phyloP scores from a whole-genome alignment of 2,888 invertebrate genomes.

The Pedicia rivosa region DNA sequence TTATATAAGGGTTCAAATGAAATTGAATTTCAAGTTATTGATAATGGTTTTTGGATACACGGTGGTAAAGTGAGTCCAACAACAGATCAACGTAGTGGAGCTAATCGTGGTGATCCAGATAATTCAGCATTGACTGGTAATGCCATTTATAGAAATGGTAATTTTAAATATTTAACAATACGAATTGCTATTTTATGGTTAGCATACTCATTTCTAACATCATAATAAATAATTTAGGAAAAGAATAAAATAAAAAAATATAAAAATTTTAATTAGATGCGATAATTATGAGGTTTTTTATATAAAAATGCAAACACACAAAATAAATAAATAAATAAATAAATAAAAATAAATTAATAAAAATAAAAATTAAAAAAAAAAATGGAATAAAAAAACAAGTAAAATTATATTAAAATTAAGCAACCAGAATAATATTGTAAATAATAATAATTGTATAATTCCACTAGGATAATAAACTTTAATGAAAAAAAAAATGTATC shows the following conservation, averaged over 20 bases:
- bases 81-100: slow-evolving; percentile 13
- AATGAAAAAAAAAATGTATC: slow-evolving; percentile 1
- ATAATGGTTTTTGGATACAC: slow-evolving; percentile 11
- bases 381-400: too few species aligned
- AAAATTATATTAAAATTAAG: too few species aligned
- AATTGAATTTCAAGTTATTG: slow-evolving; percentile 12
- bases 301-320: slow-evolving; percentile 1
- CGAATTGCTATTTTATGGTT: slow-evolving; percentile 1
- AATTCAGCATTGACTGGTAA: slow-evolving; percentile 13
- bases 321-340: slow-evolving; percentile 1
- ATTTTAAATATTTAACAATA: slow-evolving; percentile 1
- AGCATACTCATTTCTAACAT: slow-evolving; percentile 3
- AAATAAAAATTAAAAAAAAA: slow-evolving; percentile 1
- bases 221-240: background rate
- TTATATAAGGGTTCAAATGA: slow-evolving; percentile 12
- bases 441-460: too few species aligned
- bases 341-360: background rate
- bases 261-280: too few species aligned
- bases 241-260: background rate
- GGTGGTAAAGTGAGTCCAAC: slow-evolving; percentile 14
- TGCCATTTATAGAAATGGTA: slow-evolving; percentile 2
- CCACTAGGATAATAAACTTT: too few species aligned
- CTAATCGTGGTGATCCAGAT: slow-evolving; percentile 14
- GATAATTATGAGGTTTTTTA: too few species aligned
- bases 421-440: too few species aligned